Base-by-base conservation (phyloP, 2,888 invertebrate genomes). In the Smittia sp. region DNA sequence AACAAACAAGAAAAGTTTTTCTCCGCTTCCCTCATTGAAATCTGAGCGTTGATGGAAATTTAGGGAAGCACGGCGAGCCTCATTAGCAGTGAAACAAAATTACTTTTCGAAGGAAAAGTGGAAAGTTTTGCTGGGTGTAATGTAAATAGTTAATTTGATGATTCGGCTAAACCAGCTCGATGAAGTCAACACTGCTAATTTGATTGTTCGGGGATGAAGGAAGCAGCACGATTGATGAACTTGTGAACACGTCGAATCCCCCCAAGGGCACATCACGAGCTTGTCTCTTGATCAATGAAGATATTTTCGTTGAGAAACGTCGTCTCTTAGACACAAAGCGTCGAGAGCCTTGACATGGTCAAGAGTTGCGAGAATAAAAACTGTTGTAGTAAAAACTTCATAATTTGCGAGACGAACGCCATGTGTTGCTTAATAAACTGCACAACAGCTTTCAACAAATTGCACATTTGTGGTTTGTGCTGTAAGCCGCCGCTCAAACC, bases 71-170 rank as follows among this genome's bases (percentile, higher is more conserved):
- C 2, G 46, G n/a, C 15, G 13, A 13, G 15, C 11, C 46, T 46
- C 46, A 46, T 46, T 46, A 46, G 46, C 46, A 46, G 11, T 15
- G 15, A 46, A 46, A 46, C 3, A n/a, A 46, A 46, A 46, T 46
- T 46, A 46, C 46, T 15, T 46, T 58, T 58, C 9, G 18, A 66
- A 46, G 24, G 46, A 70, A 58, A 58, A 58, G 11, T 58, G 24
- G 22, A 70, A 18, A 54, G 54, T 15, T 32, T 58, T 52, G 18
- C 38, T 52, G 67, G 46, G 68, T 68, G 62, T 38, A 62, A 72
- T 38, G 62, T 72, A 72, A 62, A 58, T 72, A 72, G 62, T 62
- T 72, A 72, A 72, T 72, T 72, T 54, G 72, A 72, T 72, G 72
- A 72, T 72, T 72, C 13, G 20, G n/a, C 6, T 13, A 46, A 46